These are phyloP conservation scores for Geodia barretti DNA, from an alignment of 37 sponge, comb jelly and placozoan genomes.

Conservation along the genomic window DNA sequence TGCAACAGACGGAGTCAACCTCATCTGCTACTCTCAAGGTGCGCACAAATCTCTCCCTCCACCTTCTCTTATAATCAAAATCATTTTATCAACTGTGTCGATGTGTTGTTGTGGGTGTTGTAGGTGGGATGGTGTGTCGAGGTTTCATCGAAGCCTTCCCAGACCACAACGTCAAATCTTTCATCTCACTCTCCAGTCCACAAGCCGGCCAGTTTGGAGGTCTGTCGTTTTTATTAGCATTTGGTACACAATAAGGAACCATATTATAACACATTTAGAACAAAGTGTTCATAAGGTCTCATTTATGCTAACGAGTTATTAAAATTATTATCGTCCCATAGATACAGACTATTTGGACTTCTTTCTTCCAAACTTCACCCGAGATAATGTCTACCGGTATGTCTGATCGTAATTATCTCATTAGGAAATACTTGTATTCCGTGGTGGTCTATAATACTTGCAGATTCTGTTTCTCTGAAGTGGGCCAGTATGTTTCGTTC, in stretches of 20 bases:
- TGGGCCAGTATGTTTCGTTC: conserved; percentile 62
- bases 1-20: conserved; percentile 65
- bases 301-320: not conserved
- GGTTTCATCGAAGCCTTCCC: conserved; percentile 67
- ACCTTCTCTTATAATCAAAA: too few species aligned
- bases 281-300: not conserved
- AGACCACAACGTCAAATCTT: conserved; percentile 83
- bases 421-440: not conserved
- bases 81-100: too few species aligned
- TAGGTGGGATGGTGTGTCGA: conserved; percentile 83
- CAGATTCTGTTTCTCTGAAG: conserved; percentile 62
- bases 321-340: conserved; percentile 4
- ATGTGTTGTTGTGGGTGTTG: not conserved
- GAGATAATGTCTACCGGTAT: conserved; percentile 61
- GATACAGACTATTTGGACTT: conserved; percentile 63
- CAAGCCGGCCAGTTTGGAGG: conserved; percentile 91
- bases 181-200: conserved; percentile 84
- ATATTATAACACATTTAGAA: not conserved
- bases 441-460: not conserved
- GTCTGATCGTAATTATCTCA: not conserved
- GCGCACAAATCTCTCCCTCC: not conserved
- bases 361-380: conserved; percentile 64
- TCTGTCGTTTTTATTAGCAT: too few species aligned
- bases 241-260: not conserved
- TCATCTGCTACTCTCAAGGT: conserved; percentile 88